Percentiles rank a stretch among this genome's conserved stretches.
phyloP scores from a whole-genome alignment of 2,888 invertebrate genomes.

The Automeris io region DNA sequence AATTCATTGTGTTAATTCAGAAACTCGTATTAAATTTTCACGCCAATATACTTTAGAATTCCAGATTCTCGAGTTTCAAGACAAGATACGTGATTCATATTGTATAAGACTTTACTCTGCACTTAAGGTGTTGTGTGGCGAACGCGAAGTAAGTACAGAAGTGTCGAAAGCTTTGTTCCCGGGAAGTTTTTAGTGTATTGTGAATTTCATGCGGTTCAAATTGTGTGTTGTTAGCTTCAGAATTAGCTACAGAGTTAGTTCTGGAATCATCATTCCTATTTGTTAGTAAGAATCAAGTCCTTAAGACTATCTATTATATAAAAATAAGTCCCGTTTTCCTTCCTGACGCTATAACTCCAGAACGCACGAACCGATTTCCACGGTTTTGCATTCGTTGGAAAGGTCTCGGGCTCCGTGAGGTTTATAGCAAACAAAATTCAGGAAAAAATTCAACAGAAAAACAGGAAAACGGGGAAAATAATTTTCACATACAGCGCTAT shows the following conservation, averaged over 20 bases:
- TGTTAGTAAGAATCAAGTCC: too few species aligned
- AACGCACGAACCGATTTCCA: too few species aligned
- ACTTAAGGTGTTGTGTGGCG: constrained; percentile 37
- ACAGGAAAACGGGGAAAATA: too few species aligned
- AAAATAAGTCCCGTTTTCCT: too few species aligned
- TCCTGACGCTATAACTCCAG: too few species aligned
- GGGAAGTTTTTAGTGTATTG: constrained; percentile 49
- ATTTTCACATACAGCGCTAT: too few species aligned
- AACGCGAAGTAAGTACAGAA: constrained; percentile 24
- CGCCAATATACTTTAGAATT: constrained; percentile 33
- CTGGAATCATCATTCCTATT: background rate
- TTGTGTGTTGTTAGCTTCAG: constrained; percentile 11
- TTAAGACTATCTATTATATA: too few species aligned
- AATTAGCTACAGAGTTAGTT: background rate
- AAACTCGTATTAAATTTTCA: constrained; percentile 33
- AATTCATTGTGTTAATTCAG: constrained; percentile 41
- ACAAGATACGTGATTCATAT: constrained; percentile 51
- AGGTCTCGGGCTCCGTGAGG: too few species aligned
- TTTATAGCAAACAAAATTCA: too few species aligned
- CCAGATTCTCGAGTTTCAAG: constrained; percentile 14
- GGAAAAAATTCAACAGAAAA: too few species aligned
- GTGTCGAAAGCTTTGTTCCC: constrained; percentile 41
- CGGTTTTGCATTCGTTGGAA: too few species aligned
- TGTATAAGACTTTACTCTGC: constrained; percentile 55
- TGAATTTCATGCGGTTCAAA: constrained; percentile 32